These are phyloP conservation scores for Stegodyphus dumicola DNA, from an alignment of 1,140 invertebrate species.

Conservation along the genomic window DNA sequence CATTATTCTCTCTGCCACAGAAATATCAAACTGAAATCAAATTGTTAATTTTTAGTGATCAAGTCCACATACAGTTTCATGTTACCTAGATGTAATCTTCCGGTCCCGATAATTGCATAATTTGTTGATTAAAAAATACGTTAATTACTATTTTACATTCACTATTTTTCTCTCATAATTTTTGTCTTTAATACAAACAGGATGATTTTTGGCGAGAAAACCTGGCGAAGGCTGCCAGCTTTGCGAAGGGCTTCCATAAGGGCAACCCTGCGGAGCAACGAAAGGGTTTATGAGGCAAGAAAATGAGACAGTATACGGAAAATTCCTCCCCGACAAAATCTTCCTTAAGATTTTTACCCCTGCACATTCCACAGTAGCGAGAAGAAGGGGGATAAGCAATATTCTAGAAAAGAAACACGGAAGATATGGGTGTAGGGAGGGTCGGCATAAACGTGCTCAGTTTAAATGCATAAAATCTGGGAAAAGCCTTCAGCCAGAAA, in stretches of 20 bases:
- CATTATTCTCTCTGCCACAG: too few species aligned
- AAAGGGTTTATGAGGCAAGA: conserved; percentile 58
- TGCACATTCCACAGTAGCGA: conserved; percentile 17
- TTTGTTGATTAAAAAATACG: too few species aligned
- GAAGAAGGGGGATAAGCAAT: conserved; percentile 32
- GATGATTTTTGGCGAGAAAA: too few species aligned
- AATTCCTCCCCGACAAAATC: conserved; percentile 47
- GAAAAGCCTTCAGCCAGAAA: conserved; percentile 17
- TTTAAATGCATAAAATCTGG: conserved; percentile 61
- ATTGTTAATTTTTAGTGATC: too few species aligned
- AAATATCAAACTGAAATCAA: too few species aligned
- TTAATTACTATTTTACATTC: too few species aligned
- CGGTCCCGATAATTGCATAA: too few species aligned
- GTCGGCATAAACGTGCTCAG: conserved; percentile 55
- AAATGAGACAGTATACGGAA: conserved; percentile 58
- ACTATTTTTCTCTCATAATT: too few species aligned
- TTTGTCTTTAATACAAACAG: too few species aligned
- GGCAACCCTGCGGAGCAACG: conserved; percentile 16
- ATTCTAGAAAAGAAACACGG: conserved; percentile 23
- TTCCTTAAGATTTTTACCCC: conserved; percentile 35
- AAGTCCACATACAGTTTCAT: too few species aligned
- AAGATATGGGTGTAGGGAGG: neutral
- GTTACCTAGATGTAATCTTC: too few species aligned
- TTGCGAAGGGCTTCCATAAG: neutral
- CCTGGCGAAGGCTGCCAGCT: too few species aligned